A percentile compares a stretch with the other conserved stretches of the same genome.
These are phyloP conservation scores for Dryocosmus kuriphilus DNA, from an alignment of 2,888 invertebrate species.

Conservation along the genomic window DNA sequence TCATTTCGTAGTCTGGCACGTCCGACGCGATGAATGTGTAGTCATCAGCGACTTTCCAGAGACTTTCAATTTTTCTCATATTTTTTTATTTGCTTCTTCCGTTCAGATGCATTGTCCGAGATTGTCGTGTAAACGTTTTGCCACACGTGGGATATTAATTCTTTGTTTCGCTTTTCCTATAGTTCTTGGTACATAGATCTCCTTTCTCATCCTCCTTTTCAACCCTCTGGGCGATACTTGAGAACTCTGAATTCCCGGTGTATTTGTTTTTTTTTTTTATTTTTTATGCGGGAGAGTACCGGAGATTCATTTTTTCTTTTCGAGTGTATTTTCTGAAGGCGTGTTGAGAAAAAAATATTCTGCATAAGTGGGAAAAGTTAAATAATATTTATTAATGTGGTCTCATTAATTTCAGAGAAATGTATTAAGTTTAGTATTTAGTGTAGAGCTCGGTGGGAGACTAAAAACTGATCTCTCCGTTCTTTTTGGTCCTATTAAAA, in stretches of 20 bases:
- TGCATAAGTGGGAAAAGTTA: no score
- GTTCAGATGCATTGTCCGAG: slow-evolving; percentile 32
- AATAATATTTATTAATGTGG: no score
- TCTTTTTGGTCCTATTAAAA: no score
- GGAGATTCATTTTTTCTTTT: neutral
- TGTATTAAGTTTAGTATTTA: no score
- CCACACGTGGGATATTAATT: slow-evolving; percentile 19
- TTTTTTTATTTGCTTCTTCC: slow-evolving; percentile 23
- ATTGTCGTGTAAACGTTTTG: slow-evolving; percentile 26
- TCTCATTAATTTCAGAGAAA: no score
- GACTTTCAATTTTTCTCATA: slow-evolving; percentile 36
- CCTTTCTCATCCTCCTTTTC: neutral
- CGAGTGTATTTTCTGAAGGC: neutral
- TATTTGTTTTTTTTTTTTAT: neutral
- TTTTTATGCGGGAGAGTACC: neutral
- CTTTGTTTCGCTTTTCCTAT: neutral
- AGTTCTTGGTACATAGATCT: neutral
- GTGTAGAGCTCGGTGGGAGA: no score
- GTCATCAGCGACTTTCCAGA: slow-evolving; percentile 23
- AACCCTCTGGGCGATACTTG: neutral
- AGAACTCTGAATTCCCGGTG: neutral
- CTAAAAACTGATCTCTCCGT: no score
- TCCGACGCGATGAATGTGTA: slow-evolving; percentile 27
- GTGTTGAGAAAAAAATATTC: no score
- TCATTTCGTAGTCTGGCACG: neutral